These are phyloP conservation scores for Drosophila anomalata DNA, from an alignment of 2,888 invertebrate species.

Conservation along the genomic window DNA sequence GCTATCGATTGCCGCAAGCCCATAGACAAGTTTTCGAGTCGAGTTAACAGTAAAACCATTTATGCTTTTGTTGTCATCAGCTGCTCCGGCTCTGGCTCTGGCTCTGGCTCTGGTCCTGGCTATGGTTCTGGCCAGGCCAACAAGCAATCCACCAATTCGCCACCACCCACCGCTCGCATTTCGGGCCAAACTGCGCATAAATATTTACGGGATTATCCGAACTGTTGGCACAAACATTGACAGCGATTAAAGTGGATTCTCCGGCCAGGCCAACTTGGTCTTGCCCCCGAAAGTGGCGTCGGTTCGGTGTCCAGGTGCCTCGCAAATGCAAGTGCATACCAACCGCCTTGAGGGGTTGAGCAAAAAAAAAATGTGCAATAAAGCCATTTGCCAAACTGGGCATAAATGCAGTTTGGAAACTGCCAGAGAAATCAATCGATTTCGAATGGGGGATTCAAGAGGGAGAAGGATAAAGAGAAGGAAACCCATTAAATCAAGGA, in stretches of 20 bases:
- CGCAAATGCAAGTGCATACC: neutral
- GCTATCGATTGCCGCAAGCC: slow-evolving; percentile 18
- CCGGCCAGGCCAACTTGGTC: slow-evolving; percentile 16
- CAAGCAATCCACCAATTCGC: slow-evolving; percentile 1
- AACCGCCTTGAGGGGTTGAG: neutral
- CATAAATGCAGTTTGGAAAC: neutral
- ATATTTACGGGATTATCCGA: slow-evolving; percentile 57
- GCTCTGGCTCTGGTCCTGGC: no score
- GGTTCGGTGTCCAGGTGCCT: slow-evolving; percentile 16
- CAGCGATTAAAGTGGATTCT: slow-evolving; percentile 50
- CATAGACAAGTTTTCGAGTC: slow-evolving; percentile 35
- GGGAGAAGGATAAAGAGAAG: neutral
- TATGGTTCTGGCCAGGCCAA: neutral
- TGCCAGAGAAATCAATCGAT: slow-evolving; percentile 11
- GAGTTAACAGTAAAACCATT: slow-evolving; percentile 23
- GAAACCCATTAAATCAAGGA: neutral
- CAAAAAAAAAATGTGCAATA: neutral
- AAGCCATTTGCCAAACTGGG: neutral
- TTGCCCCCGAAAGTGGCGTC: neutral
- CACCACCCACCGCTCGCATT: slow-evolving; percentile 35
- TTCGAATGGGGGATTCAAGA: neutral
- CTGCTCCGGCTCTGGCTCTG: neutral
- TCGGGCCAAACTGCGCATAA: slow-evolving; percentile 49
- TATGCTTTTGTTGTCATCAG: slow-evolving; percentile 43
- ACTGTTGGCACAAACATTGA: slow-evolving; percentile 48